Base-by-base conservation (phyloP, 2,113 vertebrate genomes). In the Xiphophorus maculatus region DNA sequence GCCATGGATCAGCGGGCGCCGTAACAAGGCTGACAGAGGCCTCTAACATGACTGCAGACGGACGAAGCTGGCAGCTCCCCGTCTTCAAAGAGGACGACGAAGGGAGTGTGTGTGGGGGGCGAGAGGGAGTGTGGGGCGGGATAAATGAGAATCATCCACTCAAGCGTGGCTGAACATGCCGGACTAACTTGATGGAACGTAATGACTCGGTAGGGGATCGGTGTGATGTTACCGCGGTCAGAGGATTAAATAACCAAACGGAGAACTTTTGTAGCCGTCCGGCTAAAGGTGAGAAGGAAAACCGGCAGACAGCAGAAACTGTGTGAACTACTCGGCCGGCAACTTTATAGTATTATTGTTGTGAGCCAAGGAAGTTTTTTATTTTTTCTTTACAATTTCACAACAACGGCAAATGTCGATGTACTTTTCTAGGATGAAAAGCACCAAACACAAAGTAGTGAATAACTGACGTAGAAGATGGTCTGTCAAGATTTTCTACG, bases 1-100 rank as follows among this genome's bases (percentile, higher is more conserved):
- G 77, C 80, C 83, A 82, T 69, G 85, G 88, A 91, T 88, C 85
- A 89, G 90, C 78, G 54, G 75, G 84, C 88, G 79, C 82, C 48
- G 82, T 90, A 88, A 88, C 90, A 82, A 87, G 90, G 81, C 83
- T 79, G 85, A 89, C 88, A 76, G 79, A 72, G 79, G 84, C 77
- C 67, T 83, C 84, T 76, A 88, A 90, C 84, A 71, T 87, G 85
- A 84, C 79, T 51, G 81, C 74, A 87, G 84, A 84, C 77, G 42
- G 74, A 81, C 66, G 74, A 84, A 82, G 51, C 81, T 65, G 84
- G 79, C 84, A 84, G 86, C 79, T 78, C 75, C 75, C 69, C 32
- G 83, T 88, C 84, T 84, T 76, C 29, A 11, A 66, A 80, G 77
- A 80, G 79, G 64, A 66, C 51, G 10, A 48, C 5, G 74, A 51